Base-by-base conservation (phyloP, 1,140 invertebrate genomes). In the Probaryconus sp. region DNA sequence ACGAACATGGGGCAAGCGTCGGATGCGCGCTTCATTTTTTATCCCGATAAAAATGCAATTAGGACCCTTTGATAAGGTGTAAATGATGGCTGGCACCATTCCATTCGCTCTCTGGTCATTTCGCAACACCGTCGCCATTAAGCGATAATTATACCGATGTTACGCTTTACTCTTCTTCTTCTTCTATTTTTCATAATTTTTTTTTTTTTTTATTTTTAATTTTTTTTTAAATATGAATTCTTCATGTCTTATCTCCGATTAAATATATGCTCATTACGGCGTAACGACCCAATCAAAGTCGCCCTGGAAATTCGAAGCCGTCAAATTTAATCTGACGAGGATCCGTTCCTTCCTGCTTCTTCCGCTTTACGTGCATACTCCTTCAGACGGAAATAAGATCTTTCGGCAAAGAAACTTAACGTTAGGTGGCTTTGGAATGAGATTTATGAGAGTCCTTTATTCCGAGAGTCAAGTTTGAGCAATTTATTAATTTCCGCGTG, bases 1-100 rank as follows among this genome's bases (percentile, higher is more conserved):
- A 61, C 61, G 20, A 58, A 16, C 64, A 47, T 28, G 51, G 51
- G 28, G 26, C 47, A 37, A 53, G 35, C 56, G 69, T 71, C 70
- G 73, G 72, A 81, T 81, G 82, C 78, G 43, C 75, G 76, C 79
- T 76, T 83, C 79, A 86, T 83, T 86, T 83, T 85, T 84, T 81
- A 78, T 75, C 70, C 61, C 76, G 83, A 85, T 84, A 86, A 83
- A 85, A 85, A 85, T 77, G 83, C 79, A 85, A 84, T 85, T 84
- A 85, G 77, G 68, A 76, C 56, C 63, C 67, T 78, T 79, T 79
- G 79, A 81, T 84, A 82, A 84, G 76, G 72, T 74, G 70, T 51
- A 74, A 84, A 81, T 68, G 71, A 70, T 69, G 65, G 37, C 61
- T 9, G 30, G 2, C 30, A 53, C 63, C 24, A 40, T 65, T 28